A percentile compares a stretch with the other conserved stretches of the same genome.
Conservation (phyloP, 1,140 invertebrate species). For the Neuroterus valhalla region DNA sequence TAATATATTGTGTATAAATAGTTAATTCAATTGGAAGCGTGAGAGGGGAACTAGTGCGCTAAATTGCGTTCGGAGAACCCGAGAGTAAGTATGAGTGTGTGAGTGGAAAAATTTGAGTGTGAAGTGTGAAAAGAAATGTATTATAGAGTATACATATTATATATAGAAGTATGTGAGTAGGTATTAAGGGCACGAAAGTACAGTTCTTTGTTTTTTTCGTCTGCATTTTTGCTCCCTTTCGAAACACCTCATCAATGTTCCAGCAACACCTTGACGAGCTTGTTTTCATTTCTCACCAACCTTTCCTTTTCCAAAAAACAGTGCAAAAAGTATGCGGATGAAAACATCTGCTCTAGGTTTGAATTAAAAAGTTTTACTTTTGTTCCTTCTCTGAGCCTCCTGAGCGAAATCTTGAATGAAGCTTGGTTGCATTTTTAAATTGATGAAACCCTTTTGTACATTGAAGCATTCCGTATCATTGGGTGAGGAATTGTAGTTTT, state of each 20-base stretch:
- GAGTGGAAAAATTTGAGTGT: constrained; percentile 31
- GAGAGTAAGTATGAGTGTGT: constrained; percentile 37
- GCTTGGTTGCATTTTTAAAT: neutral
- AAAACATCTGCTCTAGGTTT: neutral
- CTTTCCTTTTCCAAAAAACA: constrained; percentile 14
- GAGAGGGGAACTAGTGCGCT: constrained; percentile 50
- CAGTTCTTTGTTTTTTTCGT: constrained; percentile 53
- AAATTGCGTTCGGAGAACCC: constrained; percentile 32
- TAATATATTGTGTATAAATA: constrained; percentile 76
- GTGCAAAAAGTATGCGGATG: neutral
- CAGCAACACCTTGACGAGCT: constrained; percentile 21
- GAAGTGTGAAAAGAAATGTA: constrained; percentile 51
- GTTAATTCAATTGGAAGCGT: constrained; percentile 70
- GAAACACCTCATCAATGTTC: constrained; percentile 27
- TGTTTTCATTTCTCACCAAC: constrained; percentile 13
- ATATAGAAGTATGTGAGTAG: constrained; percentile 53
- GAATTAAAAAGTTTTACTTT: neutral
- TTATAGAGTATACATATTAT: constrained; percentile 61
- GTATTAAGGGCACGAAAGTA: constrained; percentile 58
- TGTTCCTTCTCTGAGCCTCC: neutral
- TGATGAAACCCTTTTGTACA: neutral
- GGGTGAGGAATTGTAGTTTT: constrained; percentile 17
- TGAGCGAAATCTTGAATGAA: neutral
- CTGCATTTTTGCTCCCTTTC: constrained; percentile 47
- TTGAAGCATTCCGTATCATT: constrained; percentile 11